Evolutionary conservation across 2,113 vertebrate genomes (phyloP), one percentile per base, ranked within the genome.

Genomic region (Glaucomys volans): DNA sequence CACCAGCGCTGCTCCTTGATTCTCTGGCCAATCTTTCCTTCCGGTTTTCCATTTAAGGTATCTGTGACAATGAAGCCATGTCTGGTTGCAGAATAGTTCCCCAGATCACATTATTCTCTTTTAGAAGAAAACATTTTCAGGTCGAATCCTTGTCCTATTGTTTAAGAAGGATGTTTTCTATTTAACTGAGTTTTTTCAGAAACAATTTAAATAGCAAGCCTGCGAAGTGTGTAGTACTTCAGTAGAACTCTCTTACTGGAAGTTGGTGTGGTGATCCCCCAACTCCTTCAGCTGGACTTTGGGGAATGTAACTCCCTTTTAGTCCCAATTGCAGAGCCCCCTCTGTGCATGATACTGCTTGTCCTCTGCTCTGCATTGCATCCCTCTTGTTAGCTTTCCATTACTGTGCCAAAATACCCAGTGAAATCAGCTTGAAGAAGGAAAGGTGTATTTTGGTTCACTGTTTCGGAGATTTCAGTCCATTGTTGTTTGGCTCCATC

Each of bases 1-100:
- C 18, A 0, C 12, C 28, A 1, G 1, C 0, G 0, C 7, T 3
- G 59, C 44, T 40, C 35, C 40, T 87, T 0, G 8, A 4, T 2
- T 66, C 17, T 52, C 42, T 1, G 0, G 0, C 66, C 54, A 14
- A 0, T 81, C 84, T 22, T 1, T 54, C 20, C 87, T 42, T 11
- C 17, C 6, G 12, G 12, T 44, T n/a, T n/a, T 35, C 90, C 67
- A 5, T 40, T 47, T n/a, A 12, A 42, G 16, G 0, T 4, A 0
- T 22, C 57, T 10, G 50, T 32, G 44, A 74, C 20, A 16, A 0
- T 2, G 52, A n/a, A 76, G 52, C 85, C 30, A 2, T 4, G 2
- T 69, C 83, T 32, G 44, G 5, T 28, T 42, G 6, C 8, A 37
- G 72, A 57, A 28, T 2, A 20, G 17, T 17, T 54, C n/a, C 37